Percentiles rank a stretch among this genome's conserved stretches.
Conservation (phyloP, 1,140 invertebrate species). For the Drosophila punjabiensis region DNA sequence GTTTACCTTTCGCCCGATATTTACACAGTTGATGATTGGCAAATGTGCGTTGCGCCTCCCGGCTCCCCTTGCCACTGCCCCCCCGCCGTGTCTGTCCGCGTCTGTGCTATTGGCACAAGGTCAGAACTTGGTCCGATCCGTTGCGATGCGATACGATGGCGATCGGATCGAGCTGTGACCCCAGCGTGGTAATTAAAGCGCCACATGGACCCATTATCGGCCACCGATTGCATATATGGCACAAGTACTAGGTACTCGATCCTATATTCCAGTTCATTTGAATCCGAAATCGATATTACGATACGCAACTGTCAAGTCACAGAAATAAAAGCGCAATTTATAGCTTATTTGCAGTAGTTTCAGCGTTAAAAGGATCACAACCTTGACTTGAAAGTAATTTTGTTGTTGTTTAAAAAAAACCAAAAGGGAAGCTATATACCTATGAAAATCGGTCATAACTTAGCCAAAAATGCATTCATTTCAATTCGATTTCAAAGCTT, state of each 20-base stretch:
- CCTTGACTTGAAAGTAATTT: neutral
- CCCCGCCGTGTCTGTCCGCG: neutral
- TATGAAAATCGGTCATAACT: too few relatives aligned
- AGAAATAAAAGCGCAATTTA: neutral
- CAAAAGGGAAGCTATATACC: too few relatives aligned
- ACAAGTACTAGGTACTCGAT: neutral
- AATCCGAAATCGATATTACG: constrained; percentile 1
- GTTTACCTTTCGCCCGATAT: constrained; percentile 47
- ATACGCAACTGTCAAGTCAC: neutral
- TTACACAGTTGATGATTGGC: constrained; percentile 53
- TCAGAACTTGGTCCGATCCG: constrained; percentile 32
- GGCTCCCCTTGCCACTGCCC: neutral
- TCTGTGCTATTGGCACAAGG: constrained; percentile 43
- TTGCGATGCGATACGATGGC: neutral
- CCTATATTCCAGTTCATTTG: constrained; percentile 11
- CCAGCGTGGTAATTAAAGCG: constrained; percentile 37
- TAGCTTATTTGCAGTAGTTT: neutral
- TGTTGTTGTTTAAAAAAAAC: too few relatives aligned
- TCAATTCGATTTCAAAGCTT: too few relatives aligned
- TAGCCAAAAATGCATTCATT: too few relatives aligned
- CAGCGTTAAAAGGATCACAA: too few relatives aligned
- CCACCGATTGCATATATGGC: constrained; percentile 9
- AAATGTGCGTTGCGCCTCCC: constrained; percentile 31
- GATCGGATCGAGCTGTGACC: constrained; percentile 33
- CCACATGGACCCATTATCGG: constrained; percentile 30